Base-by-base conservation (phyloP, 2,113 vertebrate genomes). In the Oryzias javanicus region DNA sequence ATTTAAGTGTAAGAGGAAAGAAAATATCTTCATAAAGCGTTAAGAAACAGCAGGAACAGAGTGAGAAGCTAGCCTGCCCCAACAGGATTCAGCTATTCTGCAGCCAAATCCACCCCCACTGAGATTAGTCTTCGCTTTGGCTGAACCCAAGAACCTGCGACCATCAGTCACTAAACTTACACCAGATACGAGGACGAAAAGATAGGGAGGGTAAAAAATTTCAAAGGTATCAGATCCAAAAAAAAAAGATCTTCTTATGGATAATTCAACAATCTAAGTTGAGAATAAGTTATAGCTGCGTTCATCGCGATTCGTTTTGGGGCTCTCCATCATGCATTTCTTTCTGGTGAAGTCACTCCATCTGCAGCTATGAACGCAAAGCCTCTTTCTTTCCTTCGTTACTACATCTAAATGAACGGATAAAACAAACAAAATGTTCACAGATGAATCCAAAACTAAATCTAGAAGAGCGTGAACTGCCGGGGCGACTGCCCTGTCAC, bases 301-400 rank as follows among this genome's bases (percentile, higher is more conserved):
- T 49, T 52, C 35, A 4, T 60, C 41, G 60, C 35, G 8, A 55
- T 64, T 76, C 10, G 69, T 55, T 78, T 58, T 17, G 14, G 70
- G 55, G 62, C 50, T 60, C 54, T 81, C 68, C 60, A 72, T 72
- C 71, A 60, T 16, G 42, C 78, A 89, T 89, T 82, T 85, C 66
- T 77, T 40, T 74, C 65, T 40, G 75, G 71, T 89, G 86, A 89
- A 84, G 82, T 89, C 88, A 89, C 85, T 77, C 83, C 86, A 85
- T 87, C 80, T 85, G 88, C 56, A 84, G 85, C 73, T 76, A 60
- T 58, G 73, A 81, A 48, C 68, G 42, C 67, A 67, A 64, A 42
- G 65, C 76, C 60, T 42, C 12, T 48, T 61, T 49, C 59, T 61
- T 49, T 68, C 53, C 53, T 52, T 49, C 44, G 3, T 64, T 65